Conservation (phyloP, 2,797 vertebrate genomes). For the Pantherophis vulpinus region DNA sequence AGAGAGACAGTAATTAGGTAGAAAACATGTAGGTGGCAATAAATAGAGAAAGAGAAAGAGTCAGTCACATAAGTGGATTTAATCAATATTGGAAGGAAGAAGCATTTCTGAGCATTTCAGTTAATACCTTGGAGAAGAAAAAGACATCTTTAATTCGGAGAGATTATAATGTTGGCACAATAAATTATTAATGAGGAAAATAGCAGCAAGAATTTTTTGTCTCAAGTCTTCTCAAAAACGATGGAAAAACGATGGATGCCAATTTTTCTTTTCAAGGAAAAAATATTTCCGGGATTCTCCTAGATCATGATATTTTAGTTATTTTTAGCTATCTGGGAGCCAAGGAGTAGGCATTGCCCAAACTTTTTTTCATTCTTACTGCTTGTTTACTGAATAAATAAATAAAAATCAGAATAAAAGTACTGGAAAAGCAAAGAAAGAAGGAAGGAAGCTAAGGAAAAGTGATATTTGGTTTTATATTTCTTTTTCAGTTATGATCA, state of each 20-base stretch:
- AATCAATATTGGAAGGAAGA: not conserved
- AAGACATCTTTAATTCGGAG: not conserved
- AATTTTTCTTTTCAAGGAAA: not conserved
- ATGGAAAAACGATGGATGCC: not conserved
- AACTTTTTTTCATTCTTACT: not conserved
- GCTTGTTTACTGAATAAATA: not conserved
- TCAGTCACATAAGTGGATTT: not conserved
- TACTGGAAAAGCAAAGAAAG: not conserved
- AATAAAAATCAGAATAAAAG: not conserved
- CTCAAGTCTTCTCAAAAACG: not conserved
- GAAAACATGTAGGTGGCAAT: not conserved
- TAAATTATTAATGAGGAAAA: not conserved
- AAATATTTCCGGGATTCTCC: not conserved
- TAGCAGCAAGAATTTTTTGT: not conserved
- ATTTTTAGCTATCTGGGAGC: not conserved
- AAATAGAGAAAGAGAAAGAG: not conserved
- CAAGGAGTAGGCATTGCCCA: not conserved
- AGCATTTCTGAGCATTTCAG: not conserved
- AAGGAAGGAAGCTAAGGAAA: not conserved
- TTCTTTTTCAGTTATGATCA: not conserved
- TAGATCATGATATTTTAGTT: not conserved
- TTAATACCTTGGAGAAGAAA: not conserved
- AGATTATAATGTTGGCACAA: not conserved
- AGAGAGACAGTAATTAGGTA: not conserved
- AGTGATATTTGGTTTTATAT: not conserved